Conservation (phyloP, 2,797 vertebrate species). For the Pangasius mekongensis region DNA sequence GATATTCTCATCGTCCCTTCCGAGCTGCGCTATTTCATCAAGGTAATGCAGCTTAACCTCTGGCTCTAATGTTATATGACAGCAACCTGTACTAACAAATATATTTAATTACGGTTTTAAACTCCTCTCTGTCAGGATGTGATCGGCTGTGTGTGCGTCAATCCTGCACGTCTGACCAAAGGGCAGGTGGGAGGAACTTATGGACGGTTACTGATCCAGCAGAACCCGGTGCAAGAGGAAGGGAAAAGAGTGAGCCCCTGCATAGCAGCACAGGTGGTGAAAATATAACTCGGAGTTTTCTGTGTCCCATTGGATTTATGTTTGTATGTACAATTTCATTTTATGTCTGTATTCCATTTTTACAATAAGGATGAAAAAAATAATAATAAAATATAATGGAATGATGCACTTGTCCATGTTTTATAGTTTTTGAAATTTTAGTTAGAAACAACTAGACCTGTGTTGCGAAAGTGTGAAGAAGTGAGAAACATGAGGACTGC, state of each 20-base stretch:
- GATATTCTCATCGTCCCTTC: constrained; percentile 88
- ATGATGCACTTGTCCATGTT: neutral
- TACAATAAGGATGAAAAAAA: constrained; percentile 8
- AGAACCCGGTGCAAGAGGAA: constrained; percentile 8
- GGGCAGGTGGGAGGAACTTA: constrained; percentile 92
- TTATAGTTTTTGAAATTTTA: neutral
- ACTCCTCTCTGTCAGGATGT: constrained; percentile 75
- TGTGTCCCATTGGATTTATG: neutral
- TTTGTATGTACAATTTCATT: constrained; percentile 36
- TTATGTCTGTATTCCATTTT: constrained; percentile 24
- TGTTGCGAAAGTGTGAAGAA: too few relatives aligned
- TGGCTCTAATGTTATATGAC: neutral
- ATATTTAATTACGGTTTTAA: neutral
- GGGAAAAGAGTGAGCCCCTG: constrained; percentile 74
- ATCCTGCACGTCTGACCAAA: constrained; percentile 92
- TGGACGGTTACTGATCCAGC: constrained; percentile 78
- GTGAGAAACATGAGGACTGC: neutral
- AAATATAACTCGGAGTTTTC: constrained; percentile 72
- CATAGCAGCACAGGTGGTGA: constrained; percentile 85
- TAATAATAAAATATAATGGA: constrained; percentile 50
- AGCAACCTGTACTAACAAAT: neutral
- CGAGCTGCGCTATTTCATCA: constrained; percentile 91
- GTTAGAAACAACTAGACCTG: neutral
- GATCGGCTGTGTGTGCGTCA: constrained; percentile 87
- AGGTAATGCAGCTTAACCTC: constrained; percentile 73